Evolutionary conservation across 2,888 invertebrate genomes (phyloP).

Genomic region (Aphrophora alni): DNA sequence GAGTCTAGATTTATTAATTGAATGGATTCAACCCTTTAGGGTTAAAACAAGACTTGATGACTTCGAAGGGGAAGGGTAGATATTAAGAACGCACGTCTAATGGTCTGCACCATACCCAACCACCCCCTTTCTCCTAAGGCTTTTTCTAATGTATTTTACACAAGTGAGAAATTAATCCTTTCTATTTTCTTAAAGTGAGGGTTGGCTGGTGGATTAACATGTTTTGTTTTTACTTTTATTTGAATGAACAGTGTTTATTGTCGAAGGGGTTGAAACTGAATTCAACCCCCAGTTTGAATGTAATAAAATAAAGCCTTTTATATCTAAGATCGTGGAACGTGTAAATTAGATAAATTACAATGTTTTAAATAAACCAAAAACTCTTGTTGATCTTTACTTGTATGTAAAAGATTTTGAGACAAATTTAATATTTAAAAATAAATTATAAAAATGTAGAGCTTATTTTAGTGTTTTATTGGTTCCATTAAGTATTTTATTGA

Average conservation of each 20-base stretch:
- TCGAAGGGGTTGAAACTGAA: not conserved
- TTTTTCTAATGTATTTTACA: conserved; percentile 37
- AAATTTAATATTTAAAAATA: too few relatives aligned
- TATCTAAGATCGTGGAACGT: not conserved
- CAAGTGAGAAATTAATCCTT: conserved; percentile 40
- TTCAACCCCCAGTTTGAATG: not conserved
- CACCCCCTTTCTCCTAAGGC: not conserved
- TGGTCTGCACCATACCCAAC: conserved; percentile 17
- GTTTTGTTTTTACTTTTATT: conserved; percentile 39
- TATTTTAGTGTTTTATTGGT: too few relatives aligned
- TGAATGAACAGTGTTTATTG: conserved; percentile 6
- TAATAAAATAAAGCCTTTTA: not conserved
- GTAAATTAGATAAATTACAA: too few relatives aligned
- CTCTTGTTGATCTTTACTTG: too few relatives aligned
- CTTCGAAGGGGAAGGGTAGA: not conserved
- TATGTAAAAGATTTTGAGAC: too few relatives aligned
- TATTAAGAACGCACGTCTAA: conserved; percentile 24
- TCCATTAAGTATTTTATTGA: too few relatives aligned
- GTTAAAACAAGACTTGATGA: conserved; percentile 4
- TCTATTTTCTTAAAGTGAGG: conserved; percentile 32
- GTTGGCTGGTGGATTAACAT: conserved; percentile 34
- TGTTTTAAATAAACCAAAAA: too few relatives aligned
- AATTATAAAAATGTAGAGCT: too few relatives aligned
- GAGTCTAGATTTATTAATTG: conserved; percentile 34
- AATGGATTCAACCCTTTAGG: conserved; percentile 33